These are phyloP conservation scores for Dufourea novaeangliae DNA, from an alignment of 1,140 invertebrate species.

Conservation along the genomic window DNA sequence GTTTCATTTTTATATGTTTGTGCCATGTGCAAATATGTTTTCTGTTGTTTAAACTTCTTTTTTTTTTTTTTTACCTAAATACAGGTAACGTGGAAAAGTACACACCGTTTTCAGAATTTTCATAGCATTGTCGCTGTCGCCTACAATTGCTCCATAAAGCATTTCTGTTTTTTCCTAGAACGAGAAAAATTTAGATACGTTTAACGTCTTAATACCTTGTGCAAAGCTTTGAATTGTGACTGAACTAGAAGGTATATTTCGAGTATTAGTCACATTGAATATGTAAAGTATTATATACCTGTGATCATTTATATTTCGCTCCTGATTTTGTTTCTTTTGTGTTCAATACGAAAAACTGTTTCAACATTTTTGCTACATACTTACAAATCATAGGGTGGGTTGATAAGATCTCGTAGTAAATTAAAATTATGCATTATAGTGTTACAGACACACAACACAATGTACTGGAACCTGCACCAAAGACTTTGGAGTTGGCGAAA, in stretches of 20 bases:
- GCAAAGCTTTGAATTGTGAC: not conserved
- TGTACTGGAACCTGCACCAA: constrained; percentile 61
- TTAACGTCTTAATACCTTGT: constrained; percentile 21
- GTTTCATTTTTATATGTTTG: constrained; percentile 22
- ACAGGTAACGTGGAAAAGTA: not conserved
- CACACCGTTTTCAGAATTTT: constrained; percentile 18
- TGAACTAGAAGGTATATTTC: not conserved
- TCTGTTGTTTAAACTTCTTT: constrained; percentile 21
- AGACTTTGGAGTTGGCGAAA: constrained; percentile 77
- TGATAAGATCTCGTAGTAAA: constrained; percentile 27
- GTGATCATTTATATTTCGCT: constrained; percentile 18
- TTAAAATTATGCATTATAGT: constrained; percentile 69
- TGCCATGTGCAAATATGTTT: constrained; percentile 10
- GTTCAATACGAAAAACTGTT: constrained; percentile 1
- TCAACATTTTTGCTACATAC: constrained; percentile 11
- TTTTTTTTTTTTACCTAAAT: not conserved
- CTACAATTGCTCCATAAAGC: constrained; percentile 9
- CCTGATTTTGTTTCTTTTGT: constrained; percentile 17
- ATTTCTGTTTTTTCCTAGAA: not conserved
- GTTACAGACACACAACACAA: constrained; percentile 70
- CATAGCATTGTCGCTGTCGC: not conserved
- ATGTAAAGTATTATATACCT: not conserved
- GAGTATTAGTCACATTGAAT: not conserved
- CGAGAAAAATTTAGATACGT: not conserved
- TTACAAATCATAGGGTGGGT: constrained; percentile 4